phyloP scores from a whole-genome alignment of 2,797 vertebrate genomes.

The Kryptopterus vitreolus region DNA sequence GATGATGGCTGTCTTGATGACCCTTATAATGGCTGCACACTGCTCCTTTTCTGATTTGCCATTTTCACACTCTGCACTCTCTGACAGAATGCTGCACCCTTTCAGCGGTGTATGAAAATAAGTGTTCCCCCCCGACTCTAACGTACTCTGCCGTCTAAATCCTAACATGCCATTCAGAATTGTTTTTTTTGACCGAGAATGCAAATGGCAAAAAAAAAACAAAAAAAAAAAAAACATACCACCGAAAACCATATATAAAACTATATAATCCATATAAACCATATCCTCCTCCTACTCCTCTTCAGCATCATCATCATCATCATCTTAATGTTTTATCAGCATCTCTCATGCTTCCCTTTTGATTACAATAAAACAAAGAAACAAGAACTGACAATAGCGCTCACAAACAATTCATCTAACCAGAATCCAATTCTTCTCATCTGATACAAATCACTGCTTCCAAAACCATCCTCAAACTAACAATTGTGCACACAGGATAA shows the following conservation, averaged over 20 bases:
- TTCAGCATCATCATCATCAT: not conserved
- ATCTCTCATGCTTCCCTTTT: not conserved
- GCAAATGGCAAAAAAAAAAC: not conserved
- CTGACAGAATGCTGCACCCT: slow-evolving; percentile 64
- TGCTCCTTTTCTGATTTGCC: slow-evolving; percentile 63
- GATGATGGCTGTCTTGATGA: slow-evolving; percentile 77
- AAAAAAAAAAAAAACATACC: not conserved
- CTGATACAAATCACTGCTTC: not conserved
- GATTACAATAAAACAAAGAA: slow-evolving; percentile 1
- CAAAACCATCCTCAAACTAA: not conserved
- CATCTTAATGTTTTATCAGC: not conserved
- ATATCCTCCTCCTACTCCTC: not conserved
- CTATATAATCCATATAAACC: not conserved
- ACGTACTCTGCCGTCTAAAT: slow-evolving; percentile 36
- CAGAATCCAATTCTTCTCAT: no score
- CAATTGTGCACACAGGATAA: no score
- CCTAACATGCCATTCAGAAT: not conserved
- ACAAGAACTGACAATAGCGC: not conserved
- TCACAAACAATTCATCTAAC: not conserved
- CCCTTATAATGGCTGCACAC: slow-evolving; percentile 70
- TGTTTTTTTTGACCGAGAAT: not conserved
- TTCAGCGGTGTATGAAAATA: slow-evolving; percentile 42
- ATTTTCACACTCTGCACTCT: slow-evolving; percentile 66
- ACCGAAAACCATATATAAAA: no score
- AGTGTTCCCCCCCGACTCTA: slow-evolving; percentile 16